Evolutionary conservation across 23 tunicate species (phyloP).

Genomic region (Halocynthia roretzi): DNA sequence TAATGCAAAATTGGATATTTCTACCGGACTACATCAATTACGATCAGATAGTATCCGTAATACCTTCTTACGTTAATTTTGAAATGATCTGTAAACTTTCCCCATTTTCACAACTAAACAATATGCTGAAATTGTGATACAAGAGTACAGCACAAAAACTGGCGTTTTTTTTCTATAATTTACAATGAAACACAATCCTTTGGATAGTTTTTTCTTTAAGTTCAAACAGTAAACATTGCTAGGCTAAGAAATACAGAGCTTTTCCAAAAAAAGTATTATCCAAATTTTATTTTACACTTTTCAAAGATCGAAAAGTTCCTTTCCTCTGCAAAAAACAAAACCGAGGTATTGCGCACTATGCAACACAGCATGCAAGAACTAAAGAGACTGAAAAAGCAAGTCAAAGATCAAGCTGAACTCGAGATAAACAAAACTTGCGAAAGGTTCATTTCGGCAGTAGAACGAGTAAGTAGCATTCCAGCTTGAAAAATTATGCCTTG

Average conservation of each 20-base stretch:
- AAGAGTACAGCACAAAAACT: no score
- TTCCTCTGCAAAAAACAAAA: slow-evolving; percentile 56
- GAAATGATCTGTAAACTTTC: no score
- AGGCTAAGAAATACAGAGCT: no score
- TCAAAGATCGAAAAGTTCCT: slow-evolving; percentile 82
- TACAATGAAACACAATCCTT: no score
- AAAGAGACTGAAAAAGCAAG: slow-evolving; percentile 41
- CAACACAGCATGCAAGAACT: slow-evolving; percentile 63
- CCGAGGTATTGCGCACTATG: slow-evolving; percentile 59
- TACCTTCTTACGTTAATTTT: neutral
- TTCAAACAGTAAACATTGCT: no score
- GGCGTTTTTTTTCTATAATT: no score
- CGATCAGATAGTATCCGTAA: neutral
- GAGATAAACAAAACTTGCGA: slow-evolving; percentile 67
- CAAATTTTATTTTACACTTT: neutral
- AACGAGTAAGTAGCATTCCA: slow-evolving; percentile 33
- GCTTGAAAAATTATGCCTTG: neutral
- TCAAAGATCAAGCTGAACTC: slow-evolving; percentile 47
- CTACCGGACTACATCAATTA: neutral
- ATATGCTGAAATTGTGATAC: no score
- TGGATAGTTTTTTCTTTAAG: no score
- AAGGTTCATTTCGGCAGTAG: slow-evolving; percentile 50
- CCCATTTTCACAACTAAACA: no score
- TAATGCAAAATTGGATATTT: neutral
- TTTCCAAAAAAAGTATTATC: no score